Percentiles rank a stretch among this genome's conserved stretches.
These are phyloP conservation scores for Neolamprologus modestus DNA, from an alignment of 2,113 vertebrate genomes.

Conservation along the genomic window DNA sequence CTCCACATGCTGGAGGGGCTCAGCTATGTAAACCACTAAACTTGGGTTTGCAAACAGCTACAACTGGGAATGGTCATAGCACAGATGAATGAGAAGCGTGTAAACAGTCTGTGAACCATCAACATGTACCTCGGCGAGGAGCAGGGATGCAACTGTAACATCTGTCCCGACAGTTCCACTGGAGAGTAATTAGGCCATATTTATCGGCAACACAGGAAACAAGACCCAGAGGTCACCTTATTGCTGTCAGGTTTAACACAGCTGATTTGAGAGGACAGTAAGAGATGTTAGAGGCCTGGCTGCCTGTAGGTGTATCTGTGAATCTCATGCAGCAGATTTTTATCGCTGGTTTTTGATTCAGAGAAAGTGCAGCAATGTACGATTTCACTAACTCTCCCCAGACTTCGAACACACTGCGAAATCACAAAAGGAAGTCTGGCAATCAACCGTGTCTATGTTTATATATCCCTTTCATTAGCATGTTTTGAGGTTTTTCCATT, in stretches of 20 bases:
- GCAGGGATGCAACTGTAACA: constrained; percentile 46
- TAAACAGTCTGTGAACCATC: constrained; percentile 61
- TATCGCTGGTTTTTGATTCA: constrained; percentile 18
- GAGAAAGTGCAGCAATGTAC: constrained; percentile 42
- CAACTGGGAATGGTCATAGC: constrained; percentile 49
- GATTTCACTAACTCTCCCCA: constrained; percentile 29
- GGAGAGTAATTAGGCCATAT: constrained; percentile 33
- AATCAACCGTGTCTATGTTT: constrained; percentile 55
- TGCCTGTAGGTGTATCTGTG: not conserved
- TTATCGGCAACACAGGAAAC: constrained; percentile 40
- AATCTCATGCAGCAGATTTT: constrained; percentile 25
- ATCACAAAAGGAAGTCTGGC: constrained; percentile 67
- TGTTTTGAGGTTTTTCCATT: constrained; percentile 56
- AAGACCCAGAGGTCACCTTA: constrained; percentile 24
- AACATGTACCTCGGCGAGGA: constrained; percentile 21
- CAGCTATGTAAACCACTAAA: constrained; percentile 30
- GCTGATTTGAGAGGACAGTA: constrained; percentile 25
- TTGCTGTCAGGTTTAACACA: constrained; percentile 34
- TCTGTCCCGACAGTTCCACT: constrained; percentile 25
- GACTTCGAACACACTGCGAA: constrained; percentile 59
- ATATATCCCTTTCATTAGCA: constrained; percentile 59
- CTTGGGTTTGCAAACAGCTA: constrained; percentile 25
- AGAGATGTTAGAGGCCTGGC: constrained; percentile 1
- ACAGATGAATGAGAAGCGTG: constrained; percentile 62
- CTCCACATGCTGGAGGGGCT: constrained; percentile 57